Evolutionary conservation across 1,140 invertebrate genomes (phyloP).

Genomic region (Zaprionus ghesquierei): DNA sequence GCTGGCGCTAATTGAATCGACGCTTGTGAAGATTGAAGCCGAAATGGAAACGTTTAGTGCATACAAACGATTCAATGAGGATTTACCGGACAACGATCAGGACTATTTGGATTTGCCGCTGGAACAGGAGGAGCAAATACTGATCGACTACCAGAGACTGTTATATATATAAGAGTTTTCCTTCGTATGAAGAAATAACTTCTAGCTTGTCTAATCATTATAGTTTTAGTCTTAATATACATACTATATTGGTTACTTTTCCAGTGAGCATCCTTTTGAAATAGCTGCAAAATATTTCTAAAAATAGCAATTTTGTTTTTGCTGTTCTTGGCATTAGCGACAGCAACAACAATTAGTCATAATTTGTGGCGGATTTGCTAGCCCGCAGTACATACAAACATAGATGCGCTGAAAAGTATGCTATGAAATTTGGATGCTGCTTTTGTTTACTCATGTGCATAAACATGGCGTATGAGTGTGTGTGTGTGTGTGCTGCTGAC

Average conservation of each 20-base stretch:
- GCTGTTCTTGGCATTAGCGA: neutral
- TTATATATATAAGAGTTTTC: constrained; percentile 71
- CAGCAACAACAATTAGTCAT: constrained; percentile 27
- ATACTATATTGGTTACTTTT: neutral
- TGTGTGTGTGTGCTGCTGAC: constrained; percentile 48
- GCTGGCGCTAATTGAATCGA: constrained; percentile 23
- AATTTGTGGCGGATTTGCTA: constrained; percentile 12
- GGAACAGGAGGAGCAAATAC: constrained; percentile 85
- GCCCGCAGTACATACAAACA: neutral
- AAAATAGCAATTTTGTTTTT: neutral
- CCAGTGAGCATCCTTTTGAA: too few species aligned
- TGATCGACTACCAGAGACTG: constrained; percentile 85
- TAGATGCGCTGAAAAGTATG: constrained; percentile 46
- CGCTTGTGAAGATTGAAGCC: constrained; percentile 38
- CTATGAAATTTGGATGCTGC: constrained; percentile 46
- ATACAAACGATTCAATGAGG: constrained; percentile 84
- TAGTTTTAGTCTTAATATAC: neutral
- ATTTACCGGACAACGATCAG: constrained; percentile 84
- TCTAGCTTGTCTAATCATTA: neutral
- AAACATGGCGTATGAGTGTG: constrained; percentile 42
- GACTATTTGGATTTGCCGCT: constrained; percentile 86
- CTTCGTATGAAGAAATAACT: too few species aligned
- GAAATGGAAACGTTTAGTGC: constrained; percentile 81
- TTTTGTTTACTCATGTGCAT: constrained; percentile 68
- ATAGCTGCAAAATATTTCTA: neutral